These are phyloP conservation scores for Phaenicophaeus curvirostris DNA, from an alignment of 2,797 vertebrate species.

Conservation along the genomic window DNA sequence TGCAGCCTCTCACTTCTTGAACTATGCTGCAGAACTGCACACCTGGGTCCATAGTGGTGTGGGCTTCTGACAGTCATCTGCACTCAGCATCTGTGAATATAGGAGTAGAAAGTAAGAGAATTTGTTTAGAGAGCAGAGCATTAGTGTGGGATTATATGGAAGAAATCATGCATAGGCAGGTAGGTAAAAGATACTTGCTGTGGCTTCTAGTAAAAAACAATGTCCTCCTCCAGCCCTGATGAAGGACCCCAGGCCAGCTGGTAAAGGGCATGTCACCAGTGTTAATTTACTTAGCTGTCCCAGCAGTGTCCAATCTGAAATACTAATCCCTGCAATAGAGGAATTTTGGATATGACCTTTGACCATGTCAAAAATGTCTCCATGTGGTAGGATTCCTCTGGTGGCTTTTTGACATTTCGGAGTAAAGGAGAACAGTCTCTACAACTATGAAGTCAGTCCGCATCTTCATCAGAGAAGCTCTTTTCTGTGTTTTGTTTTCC, in stretches of 20 bases:
- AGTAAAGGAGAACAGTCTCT: neutral
- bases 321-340: neutral
- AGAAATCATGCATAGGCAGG: neutral
- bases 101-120: neutral
- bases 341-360: constrained; percentile 10
- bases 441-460: neutral
- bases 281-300: neutral
- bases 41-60: neutral
- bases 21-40: neutral
- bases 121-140: neutral
- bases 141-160: neutral
- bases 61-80: neutral
- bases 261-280: neutral
- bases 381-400: neutral
- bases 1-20: neutral
- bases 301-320: neutral
- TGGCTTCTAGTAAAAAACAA: neutral
- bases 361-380: neutral
- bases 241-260: neutral
- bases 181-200: neutral
- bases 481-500: neutral
- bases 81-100: fast-evolving
- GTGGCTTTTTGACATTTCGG: neutral
- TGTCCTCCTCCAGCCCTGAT: neutral
- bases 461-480: neutral